Conservation (phyloP, 2,797 vertebrate genomes). For the Diceros bicornis region DNA sequence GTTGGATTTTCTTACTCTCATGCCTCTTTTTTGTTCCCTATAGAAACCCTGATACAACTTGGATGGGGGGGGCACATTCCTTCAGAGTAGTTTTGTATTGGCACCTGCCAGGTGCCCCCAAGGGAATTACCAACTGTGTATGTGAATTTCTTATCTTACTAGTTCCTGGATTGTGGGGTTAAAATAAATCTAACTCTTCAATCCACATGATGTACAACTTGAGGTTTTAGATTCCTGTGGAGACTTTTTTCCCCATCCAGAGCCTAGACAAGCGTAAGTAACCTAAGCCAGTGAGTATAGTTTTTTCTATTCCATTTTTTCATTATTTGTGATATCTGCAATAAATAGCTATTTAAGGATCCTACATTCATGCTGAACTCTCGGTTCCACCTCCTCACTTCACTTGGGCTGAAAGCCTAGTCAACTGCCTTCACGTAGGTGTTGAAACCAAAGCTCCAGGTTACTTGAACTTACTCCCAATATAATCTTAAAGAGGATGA, state of each 20-base stretch:
- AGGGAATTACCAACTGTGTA: neutral
- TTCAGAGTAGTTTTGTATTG: neutral
- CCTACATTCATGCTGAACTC: neutral
- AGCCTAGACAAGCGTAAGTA: neutral
- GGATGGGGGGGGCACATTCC: neutral
- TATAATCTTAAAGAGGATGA: neutral
- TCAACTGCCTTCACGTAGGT: neutral
- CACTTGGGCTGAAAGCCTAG: neutral
- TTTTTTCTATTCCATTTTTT: neutral
- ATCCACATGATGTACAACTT: neutral
- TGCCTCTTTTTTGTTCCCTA: neutral
- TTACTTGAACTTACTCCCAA: neutral
- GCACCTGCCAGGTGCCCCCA: neutral
- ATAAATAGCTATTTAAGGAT: neutral
- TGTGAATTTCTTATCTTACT: constrained; percentile 27
- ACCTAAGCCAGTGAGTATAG: neutral
- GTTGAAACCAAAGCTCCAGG: neutral
- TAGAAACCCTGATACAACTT: neutral
- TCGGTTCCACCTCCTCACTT: neutral
- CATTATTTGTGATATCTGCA: neutral
- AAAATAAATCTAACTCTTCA: constrained; percentile 12
- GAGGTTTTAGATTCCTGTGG: neutral
- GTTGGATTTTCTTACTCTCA: neutral
- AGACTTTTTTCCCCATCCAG: neutral
- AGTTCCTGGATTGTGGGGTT: neutral